Evolutionary conservation across 2,113 vertebrate species (phyloP), one percentile per base, ranked within the genome.

Genomic region (Nipponia nippon): DNA sequence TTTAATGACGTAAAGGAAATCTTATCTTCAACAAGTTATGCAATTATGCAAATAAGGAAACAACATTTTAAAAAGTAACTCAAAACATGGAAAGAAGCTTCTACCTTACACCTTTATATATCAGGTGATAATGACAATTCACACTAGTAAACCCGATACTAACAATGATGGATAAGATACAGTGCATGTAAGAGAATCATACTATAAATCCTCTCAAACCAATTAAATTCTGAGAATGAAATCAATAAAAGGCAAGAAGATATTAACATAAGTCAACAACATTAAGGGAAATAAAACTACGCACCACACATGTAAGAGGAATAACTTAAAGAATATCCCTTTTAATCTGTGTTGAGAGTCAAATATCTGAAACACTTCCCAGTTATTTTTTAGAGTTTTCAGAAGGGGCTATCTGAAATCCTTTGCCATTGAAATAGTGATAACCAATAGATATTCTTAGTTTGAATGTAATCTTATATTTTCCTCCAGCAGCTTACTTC

Each of bases 211-310:
- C 9, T 93, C 22, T 65, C 40, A 34, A 38, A 7, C 22, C 89
- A 95, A 89, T 87, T 84, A 84, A 93, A 87, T 93, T 91, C 52
- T 91, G 62, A 85, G 73, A 91, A 91, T n/a, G 3, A 91, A 87
- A 89, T 89, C 65, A 93, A 67, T 75, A 89, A 88, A 93, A 79
- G 6, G 4, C 23, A 75, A 89, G 38, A 55, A 86, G 42, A 75
- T 76, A 78, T 50, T 83, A 78, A 55, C 3, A 21, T 38, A 53
- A 67, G 7, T 1, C 59, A 66, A 13, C 11, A 93, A 90, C 91
- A 83, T 62, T 40, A 75, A 62, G 6, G 27, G 50, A 87, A 36
- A 59, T 69, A 92, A 84, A 89, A 40, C 27, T 72, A 59, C 18
- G 87, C 16, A 40, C 8, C 13, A 8, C 12, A 58, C 0, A 18